Evolutionary conservation across 2,888 invertebrate species (phyloP).

Genomic region (Sphaerophoria rueppellii): DNA sequence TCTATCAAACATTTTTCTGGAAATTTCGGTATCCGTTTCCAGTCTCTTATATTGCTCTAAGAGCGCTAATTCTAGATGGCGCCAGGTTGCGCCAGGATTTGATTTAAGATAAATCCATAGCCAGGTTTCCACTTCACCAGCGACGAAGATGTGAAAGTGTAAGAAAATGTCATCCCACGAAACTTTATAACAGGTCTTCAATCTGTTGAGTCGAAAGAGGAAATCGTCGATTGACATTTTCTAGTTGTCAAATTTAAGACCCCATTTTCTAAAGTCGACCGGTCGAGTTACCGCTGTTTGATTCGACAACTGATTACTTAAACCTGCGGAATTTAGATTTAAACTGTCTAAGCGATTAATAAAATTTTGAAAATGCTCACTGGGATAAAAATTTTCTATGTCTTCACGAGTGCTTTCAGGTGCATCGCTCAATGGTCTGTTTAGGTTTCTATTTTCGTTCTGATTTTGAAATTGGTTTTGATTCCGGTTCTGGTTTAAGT

Average conservation of each 20-base stretch:
- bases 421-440: background rate
- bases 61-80: background rate
- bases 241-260: background rate
- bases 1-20: slow-evolving; percentile 3
- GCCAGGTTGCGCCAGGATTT: background rate
- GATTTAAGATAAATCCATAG: background rate
- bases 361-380: background rate
- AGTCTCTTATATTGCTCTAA: background rate
- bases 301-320: background rate
- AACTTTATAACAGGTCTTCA: background rate
- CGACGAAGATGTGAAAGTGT: background rate
- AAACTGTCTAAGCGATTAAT: background rate
- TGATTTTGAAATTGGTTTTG: background rate
- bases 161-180: background rate
- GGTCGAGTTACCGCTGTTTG: background rate
- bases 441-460: background rate
- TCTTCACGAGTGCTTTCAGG: slow-evolving; percentile 8
- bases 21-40: background rate
- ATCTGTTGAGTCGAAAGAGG: too few species aligned
- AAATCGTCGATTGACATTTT: background rate
- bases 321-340: background rate
- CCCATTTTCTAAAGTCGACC: slow-evolving; percentile 1
- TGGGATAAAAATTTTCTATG: background rate
- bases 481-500: background rate
- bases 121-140: background rate